Base-by-base conservation (phyloP, 1,140 invertebrate species). In the Andricus grossulariae region DNA sequence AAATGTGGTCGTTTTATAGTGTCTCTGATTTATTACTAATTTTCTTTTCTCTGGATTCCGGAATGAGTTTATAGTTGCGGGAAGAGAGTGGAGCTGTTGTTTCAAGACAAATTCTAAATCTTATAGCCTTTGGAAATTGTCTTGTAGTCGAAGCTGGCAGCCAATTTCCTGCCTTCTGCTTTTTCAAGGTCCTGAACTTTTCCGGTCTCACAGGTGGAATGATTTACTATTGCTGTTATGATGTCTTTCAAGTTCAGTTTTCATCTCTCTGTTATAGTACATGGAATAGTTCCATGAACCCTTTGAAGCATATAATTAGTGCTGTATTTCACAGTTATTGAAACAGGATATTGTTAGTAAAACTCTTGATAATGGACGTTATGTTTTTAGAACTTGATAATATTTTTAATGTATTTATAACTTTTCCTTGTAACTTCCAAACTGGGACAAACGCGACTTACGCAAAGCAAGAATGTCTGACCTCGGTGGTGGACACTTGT, bases 201-300 rank as follows among this genome's bases (percentile, higher is more conserved):
- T 66, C 60, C 60, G 60, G 60, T 39, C 25, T 8, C 8, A 12
- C 15, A 66, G 60, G n/a, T 45, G 25, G 39, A 25, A 66, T 66
- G 60, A 66, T 66, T 66, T 66, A 66, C 60, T 39, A 6, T 39
- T 32, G 32, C 39, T 66, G 32, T 66, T 66, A 66, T 15, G 25
- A 60, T 66, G 13, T 66, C 60, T 66, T 66, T 66, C 60, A 66
- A 66, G 60, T 66, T 66, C 60, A 66, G 60, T 66, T 25, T 66
- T 66, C 25, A 66, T 66, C 25, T 66, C 13, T 66, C 32, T 32
- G 25, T 12, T 25, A 2, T 32, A 39, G 15, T 16, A 16, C 25
- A 39, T 39, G 21, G 39, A 66, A 66, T 45, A 66, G 13, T 39
- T 45, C 7, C 15, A 39, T 39, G 6, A 32, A 32, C 57, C 2